Percentiles rank a stretch among this genome's conserved stretches.
phyloP scores from a whole-genome alignment of 1,140 invertebrate genomes.

The Pseudomyrmex dendroicus region DNA sequence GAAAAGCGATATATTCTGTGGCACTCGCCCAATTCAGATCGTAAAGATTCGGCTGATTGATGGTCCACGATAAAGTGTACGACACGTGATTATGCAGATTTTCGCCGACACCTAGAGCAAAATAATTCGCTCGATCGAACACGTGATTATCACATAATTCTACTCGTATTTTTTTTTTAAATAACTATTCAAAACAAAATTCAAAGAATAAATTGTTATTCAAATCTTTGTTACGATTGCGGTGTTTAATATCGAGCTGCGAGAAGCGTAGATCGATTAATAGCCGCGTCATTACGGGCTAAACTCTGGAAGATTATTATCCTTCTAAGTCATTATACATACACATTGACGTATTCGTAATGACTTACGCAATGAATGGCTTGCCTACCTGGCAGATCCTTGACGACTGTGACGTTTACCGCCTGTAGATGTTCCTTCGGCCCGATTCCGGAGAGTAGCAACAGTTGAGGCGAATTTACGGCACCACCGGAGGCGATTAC shows the following conservation, averaged over 20 bases:
- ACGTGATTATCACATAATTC: constrained; percentile 30
- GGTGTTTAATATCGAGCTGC: too few relatives aligned
- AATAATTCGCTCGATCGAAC: neutral
- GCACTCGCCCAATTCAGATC: constrained; percentile 87
- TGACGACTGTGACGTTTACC: constrained; percentile 84
- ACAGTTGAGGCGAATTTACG: constrained; percentile 88
- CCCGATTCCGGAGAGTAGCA: constrained; percentile 90
- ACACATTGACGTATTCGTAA: constrained; percentile 22
- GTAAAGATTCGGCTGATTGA: constrained; percentile 85
- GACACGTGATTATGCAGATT: constrained; percentile 92
- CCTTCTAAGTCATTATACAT: neutral
- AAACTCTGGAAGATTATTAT: constrained; percentile 6
- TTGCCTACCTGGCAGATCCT: constrained; percentile 86
- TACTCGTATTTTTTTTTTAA: neutral
- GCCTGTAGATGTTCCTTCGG: constrained; percentile 86
- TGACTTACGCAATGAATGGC: constrained; percentile 42
- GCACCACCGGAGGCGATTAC: constrained; percentile 87
- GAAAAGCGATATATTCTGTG: constrained; percentile 87
- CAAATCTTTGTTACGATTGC: neutral
- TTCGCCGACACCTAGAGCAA: constrained; percentile 88
- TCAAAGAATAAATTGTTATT: neutral
- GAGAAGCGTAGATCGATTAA: neutral
- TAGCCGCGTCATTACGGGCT: constrained; percentile 10
- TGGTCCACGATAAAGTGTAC: constrained; percentile 84
- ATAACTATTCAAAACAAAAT: neutral